Percentiles rank a stretch among this genome's conserved stretches.
These are phyloP conservation scores for Leguminivora glycinivorella DNA, from an alignment of 1,140 invertebrate species.

Conservation along the genomic window DNA sequence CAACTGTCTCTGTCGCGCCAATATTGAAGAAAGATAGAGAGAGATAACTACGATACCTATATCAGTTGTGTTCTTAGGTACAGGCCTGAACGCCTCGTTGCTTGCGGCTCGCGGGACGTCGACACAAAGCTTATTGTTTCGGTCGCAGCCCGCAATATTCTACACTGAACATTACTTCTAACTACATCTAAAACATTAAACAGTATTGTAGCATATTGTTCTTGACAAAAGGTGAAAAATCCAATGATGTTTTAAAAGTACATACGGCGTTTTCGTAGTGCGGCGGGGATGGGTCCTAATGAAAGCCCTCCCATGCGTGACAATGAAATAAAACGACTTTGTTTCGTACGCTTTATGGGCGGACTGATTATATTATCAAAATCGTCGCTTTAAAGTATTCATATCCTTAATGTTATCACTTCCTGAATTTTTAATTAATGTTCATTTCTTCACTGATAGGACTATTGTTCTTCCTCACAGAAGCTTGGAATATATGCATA, in stretches of 20 bases:
- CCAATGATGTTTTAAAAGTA: background rate
- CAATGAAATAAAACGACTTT: constrained; percentile 13
- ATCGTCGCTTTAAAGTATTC: background rate
- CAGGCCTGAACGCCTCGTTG: background rate
- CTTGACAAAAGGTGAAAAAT: background rate
- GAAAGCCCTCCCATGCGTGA: constrained; percentile 4
- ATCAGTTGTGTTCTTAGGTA: too few species aligned
- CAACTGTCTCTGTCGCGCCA: too few species aligned
- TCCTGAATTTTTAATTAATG: background rate
- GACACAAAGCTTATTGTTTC: constrained; percentile 23
- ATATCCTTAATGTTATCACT: background rate
- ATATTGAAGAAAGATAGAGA: too few species aligned
- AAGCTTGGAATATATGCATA: too few species aligned
- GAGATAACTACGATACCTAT: too few species aligned
- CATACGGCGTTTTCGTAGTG: background rate
- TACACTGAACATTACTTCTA: background rate
- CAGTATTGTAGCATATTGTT: background rate
- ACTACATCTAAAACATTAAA: background rate
- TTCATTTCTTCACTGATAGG: background rate
- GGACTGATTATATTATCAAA: background rate
- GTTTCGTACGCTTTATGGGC: background rate
- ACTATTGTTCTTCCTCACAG: too few species aligned
- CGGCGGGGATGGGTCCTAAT: background rate
- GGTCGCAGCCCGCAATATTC: background rate
- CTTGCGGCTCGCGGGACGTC: background rate